phyloP scores from a whole-genome alignment of 1,140 invertebrate genomes.

The Pachyrhynchus sulphureomaculatus region DNA sequence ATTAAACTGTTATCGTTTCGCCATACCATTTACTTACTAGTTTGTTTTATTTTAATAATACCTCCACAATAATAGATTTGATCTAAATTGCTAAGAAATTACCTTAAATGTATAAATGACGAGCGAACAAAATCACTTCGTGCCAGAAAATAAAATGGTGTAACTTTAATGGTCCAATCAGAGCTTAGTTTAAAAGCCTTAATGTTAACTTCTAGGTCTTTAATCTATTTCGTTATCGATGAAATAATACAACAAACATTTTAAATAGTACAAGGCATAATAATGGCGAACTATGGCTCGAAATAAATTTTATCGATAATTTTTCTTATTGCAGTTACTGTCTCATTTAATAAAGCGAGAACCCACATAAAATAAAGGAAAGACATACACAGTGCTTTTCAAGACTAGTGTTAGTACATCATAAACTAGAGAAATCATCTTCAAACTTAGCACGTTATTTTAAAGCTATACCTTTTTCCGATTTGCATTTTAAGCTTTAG shows the following conservation, averaged over 20 bases:
- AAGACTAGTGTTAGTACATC: too few species aligned
- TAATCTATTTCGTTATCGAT: constrained; percentile 13
- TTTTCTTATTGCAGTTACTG: too few species aligned
- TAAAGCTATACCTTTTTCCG: too few species aligned
- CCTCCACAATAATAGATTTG: constrained; percentile 20
- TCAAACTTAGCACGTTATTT: too few species aligned
- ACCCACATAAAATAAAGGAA: too few species aligned
- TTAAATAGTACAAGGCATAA: too few species aligned
- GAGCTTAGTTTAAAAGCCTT: constrained; percentile 10
- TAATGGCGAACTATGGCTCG: too few species aligned
- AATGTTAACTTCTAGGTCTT: constrained; percentile 13
- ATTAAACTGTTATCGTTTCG: constrained; percentile 20
- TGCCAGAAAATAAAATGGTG: constrained; percentile 17
- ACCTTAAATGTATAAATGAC: constrained; percentile 32
- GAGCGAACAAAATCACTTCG: constrained; percentile 30
- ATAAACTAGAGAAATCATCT: too few species aligned
- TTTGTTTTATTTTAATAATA: constrained; percentile 31
- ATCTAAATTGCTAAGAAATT: constrained; percentile 31
- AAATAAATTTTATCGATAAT: too few species aligned
- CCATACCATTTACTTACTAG: constrained; percentile 17
- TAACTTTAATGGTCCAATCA: constrained; percentile 30
- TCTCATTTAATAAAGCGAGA: too few species aligned
- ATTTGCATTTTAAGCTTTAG: too few species aligned
- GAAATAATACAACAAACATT: background rate
- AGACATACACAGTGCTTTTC: too few species aligned